Conservation (phyloP, 2,888 invertebrate species). For the Drosophila merina region DNA sequence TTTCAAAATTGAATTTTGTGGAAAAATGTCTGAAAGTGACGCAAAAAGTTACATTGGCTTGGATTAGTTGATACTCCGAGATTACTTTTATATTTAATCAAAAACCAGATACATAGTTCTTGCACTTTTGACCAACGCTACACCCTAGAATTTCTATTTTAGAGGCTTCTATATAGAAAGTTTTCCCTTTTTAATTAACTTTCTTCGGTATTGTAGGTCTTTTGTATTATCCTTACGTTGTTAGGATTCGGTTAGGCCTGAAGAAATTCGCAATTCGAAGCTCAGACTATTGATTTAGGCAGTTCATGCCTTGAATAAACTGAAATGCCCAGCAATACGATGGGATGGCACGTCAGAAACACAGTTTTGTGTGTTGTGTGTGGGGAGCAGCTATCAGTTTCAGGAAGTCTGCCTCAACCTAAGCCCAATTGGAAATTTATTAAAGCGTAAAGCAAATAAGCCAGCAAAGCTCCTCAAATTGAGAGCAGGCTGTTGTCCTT, state of each 20-base stretch:
- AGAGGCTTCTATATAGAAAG: neutral
- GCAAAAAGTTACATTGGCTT: slow-evolving; percentile 4
- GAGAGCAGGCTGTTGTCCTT: slow-evolving; percentile 10
- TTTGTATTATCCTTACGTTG: neutral
- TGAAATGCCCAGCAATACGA: neutral
- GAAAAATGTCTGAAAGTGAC: slow-evolving; percentile 16
- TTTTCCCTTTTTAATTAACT: neutral
- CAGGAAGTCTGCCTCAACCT: slow-evolving; percentile 6
- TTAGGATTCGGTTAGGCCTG: neutral
- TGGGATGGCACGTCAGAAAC: slow-evolving; percentile 2
- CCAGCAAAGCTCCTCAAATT: slow-evolving; percentile 21
- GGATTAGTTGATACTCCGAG: neutral
- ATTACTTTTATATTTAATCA: neutral
- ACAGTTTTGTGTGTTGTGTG: slow-evolving; percentile 13
- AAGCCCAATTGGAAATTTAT: slow-evolving; percentile 48
- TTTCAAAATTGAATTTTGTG: slow-evolving; percentile 28
- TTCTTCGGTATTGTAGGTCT: neutral
- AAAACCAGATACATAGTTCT: neutral
- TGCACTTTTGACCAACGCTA: neutral
- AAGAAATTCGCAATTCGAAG: slow-evolving; percentile 5
- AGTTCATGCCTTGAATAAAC: slow-evolving; percentile 2
- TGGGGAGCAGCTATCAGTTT: slow-evolving; percentile 24
- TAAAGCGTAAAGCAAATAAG: slow-evolving; percentile 48
- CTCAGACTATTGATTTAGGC: slow-evolving; percentile 23
- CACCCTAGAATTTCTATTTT: neutral